Conservation (phyloP, 2,888 invertebrate species). For the Epinotia brunnichana region DNA sequence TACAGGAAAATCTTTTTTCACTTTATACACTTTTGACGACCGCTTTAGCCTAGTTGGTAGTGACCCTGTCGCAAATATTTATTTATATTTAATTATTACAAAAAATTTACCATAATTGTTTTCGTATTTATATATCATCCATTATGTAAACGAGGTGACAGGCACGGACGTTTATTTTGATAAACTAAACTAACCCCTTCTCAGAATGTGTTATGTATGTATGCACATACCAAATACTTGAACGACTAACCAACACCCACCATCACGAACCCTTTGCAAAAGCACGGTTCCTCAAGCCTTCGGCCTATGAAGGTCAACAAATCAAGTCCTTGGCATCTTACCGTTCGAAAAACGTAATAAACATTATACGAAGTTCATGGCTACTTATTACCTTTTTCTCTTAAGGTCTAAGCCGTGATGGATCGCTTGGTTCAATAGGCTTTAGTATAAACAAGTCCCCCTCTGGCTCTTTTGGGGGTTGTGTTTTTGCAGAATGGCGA, state of each 20-base stretch:
- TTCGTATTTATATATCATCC: too few relatives aligned
- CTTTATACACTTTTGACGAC: too few relatives aligned
- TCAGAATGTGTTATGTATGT: not conserved
- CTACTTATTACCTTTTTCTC: not conserved
- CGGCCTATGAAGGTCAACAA: conserved; percentile 25
- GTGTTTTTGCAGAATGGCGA: conserved; percentile 39
- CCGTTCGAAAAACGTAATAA: not conserved
- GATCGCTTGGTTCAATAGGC: conserved; percentile 25
- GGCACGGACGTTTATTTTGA: too few relatives aligned
- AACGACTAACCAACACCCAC: not conserved
- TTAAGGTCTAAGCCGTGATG: conserved; percentile 12
- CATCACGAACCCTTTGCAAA: conserved; percentile 23
- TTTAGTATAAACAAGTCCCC: conserved; percentile 41
- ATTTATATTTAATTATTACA: too few relatives aligned
- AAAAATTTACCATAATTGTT: too few relatives aligned
- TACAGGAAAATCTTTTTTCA: too few relatives aligned
- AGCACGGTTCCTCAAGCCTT: conserved; percentile 16
- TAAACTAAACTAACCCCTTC: too few relatives aligned
- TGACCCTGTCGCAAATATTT: too few relatives aligned
- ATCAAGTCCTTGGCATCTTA: conserved; percentile 19
- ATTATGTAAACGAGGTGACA: too few relatives aligned
- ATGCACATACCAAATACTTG: not conserved
- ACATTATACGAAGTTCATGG: not conserved
- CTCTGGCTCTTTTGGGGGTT: conserved; percentile 31
- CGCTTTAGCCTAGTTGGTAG: too few relatives aligned